Evolutionary conservation across 1,140 invertebrate species (phyloP).

Genomic region (Rhyacophila brunnea): DNA sequence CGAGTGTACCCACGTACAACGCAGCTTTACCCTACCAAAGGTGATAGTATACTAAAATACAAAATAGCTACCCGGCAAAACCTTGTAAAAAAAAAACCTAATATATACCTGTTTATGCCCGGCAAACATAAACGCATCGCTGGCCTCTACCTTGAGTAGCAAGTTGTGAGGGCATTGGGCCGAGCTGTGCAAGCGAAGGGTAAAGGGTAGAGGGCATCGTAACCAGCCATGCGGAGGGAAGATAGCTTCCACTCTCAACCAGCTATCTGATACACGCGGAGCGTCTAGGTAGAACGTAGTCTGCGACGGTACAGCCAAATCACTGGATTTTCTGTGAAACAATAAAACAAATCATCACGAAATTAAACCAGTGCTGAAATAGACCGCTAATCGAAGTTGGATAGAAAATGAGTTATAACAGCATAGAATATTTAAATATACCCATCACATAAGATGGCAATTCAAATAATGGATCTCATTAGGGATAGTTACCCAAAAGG

Average conservation of each 20-base stretch:
- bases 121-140: constrained; percentile 86
- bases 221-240: constrained; percentile 74
- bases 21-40: not conserved
- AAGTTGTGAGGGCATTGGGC: constrained; percentile 71
- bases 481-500: too few relatives aligned
- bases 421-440: too few relatives aligned
- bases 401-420: too few relatives aligned
- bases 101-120: constrained; percentile 79
- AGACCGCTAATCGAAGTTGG: too few relatives aligned
- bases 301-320: constrained; percentile 10
- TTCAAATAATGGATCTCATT: too few relatives aligned
- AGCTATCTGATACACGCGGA: constrained; percentile 63
- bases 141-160: constrained; percentile 73
- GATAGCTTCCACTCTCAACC: constrained; percentile 69
- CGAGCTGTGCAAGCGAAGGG: constrained; percentile 72
- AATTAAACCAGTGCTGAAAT: too few relatives aligned
- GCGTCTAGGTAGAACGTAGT: constrained; percentile 55
- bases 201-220: constrained; percentile 66
- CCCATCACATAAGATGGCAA: too few relatives aligned
- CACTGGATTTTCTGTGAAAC: constrained; percentile 20
- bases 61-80: not conserved
- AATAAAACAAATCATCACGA: too few relatives aligned
- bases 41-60: not conserved
- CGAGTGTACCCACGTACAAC: too few relatives aligned
- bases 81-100: not conserved